Percentiles rank a stretch among this genome's conserved stretches.
These are phyloP conservation scores for Ennomos quercinarius DNA, from an alignment of 2,888 invertebrate species.

Conservation along the genomic window DNA sequence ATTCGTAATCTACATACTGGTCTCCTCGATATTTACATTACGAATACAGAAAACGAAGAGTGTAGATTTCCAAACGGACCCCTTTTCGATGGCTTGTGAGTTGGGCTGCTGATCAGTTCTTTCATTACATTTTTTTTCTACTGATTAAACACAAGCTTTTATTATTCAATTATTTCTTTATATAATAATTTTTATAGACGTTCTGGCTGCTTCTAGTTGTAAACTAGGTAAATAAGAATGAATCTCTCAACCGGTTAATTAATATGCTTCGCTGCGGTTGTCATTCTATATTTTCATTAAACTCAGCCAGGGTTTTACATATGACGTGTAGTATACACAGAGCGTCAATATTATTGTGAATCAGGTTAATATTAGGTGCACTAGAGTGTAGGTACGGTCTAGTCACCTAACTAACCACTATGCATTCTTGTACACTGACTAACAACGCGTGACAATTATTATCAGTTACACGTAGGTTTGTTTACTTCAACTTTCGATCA, in stretches of 20 bases:
- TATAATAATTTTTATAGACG: too few relatives aligned
- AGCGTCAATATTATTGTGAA: conserved; percentile 2
- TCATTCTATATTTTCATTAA: conserved; percentile 1
- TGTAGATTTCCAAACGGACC: too few relatives aligned
- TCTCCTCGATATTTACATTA: too few relatives aligned
- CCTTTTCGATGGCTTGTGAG: too few relatives aligned
- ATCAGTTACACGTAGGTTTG: neutral
- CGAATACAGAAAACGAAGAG: too few relatives aligned
- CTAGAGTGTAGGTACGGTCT: neutral
- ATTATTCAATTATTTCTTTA: too few relatives aligned
- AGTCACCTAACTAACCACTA: neutral
- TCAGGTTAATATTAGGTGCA: conserved; percentile 3
- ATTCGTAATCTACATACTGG: too few relatives aligned
- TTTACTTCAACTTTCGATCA: neutral
- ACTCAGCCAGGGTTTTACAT: conserved; percentile 1
- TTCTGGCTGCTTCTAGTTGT: too few relatives aligned
- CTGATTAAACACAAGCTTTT: too few relatives aligned
- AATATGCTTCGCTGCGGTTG: conserved; percentile 7
- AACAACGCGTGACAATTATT: neutral
- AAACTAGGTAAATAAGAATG: too few relatives aligned
- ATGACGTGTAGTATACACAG: neutral
- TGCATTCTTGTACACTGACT: conserved; percentile 14
- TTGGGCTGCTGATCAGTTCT: too few relatives aligned
- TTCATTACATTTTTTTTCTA: too few relatives aligned
- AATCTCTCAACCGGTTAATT: neutral